Conservation (phyloP, 2,888 invertebrate species). For the Drosophila merina region DNA sequence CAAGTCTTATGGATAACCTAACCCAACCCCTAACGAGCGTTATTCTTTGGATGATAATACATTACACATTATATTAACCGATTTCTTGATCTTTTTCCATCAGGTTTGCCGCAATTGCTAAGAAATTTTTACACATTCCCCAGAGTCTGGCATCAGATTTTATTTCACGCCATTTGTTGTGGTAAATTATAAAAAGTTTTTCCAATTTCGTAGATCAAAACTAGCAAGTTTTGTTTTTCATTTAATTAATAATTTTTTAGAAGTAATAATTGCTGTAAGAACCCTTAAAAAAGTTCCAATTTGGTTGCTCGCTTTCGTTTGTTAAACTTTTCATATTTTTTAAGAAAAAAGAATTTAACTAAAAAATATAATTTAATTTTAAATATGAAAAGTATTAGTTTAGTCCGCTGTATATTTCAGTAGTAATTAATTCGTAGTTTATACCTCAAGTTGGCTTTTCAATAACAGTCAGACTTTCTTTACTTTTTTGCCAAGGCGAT, state of each 20-base stretch:
- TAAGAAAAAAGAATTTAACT: no score
- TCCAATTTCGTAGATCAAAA: background rate
- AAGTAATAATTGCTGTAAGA: background rate
- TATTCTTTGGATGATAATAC: background rate
- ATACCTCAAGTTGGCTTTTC: background rate
- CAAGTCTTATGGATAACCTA: no score
- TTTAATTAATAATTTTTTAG: background rate
- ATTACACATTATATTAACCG: no score
- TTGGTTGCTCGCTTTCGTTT: no score
- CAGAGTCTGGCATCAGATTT: background rate
- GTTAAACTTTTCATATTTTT: no score
- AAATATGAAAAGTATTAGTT: no score
- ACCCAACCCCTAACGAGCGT: background rate
- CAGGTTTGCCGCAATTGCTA: conserved; percentile 1
- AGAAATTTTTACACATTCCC: background rate
- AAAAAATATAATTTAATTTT: no score
- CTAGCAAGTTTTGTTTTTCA: background rate
- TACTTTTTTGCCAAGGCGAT: no score
- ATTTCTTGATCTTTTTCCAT: background rate
- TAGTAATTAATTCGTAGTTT: no score
- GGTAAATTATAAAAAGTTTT: background rate
- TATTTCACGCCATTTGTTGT: background rate
- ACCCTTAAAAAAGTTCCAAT: background rate
- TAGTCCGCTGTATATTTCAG: no score
- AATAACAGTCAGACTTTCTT: background rate